Percentiles rank a stretch among this genome's conserved stretches.
Conservation (phyloP, 1,140 invertebrate genomes). For the Drosophila pallidifrons region DNA sequence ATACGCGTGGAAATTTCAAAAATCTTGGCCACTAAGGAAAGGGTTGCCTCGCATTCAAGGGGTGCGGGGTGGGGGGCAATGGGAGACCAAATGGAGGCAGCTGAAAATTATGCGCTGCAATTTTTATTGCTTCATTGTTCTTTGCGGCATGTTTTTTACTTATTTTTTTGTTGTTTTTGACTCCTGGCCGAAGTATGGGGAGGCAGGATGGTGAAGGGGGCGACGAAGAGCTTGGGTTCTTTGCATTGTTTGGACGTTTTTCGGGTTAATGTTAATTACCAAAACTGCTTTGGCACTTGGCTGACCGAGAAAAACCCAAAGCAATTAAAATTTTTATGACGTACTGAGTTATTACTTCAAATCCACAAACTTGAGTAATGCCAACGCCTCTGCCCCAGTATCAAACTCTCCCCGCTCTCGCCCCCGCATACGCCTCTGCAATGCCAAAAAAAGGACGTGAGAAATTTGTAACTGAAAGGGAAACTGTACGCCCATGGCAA, state of each 20-base stretch:
- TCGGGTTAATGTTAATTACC: conserved; percentile 81
- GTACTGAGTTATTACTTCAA: conserved; percentile 83
- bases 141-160: conserved; percentile 58
- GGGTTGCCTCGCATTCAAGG: conserved; percentile 48
- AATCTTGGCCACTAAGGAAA: conserved; percentile 49
- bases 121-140: conserved; percentile 83
- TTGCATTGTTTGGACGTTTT: conserved; percentile 79
- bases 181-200: conserved; percentile 6
- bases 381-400: conserved; percentile 42
- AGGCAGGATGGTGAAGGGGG: neutral
- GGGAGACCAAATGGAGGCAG: conserved; percentile 31
- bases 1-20: conserved; percentile 77
- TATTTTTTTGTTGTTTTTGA: conserved; percentile 34
- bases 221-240: conserved; percentile 44
- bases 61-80: neutral
- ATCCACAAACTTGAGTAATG: conserved; percentile 83
- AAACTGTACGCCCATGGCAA: conserved; percentile 71
- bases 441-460: conserved; percentile 66
- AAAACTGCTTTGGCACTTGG: conserved; percentile 80
- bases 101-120: conserved; percentile 81
- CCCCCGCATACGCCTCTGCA: neutral
- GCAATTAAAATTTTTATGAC: conserved; percentile 84
- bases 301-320: conserved; percentile 64
- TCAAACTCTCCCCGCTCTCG: neutral
- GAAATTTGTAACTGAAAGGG: conserved; percentile 67